phyloP scores from a whole-genome alignment of 1,140 invertebrate species.

The Maconellicoccus hirsutus region DNA sequence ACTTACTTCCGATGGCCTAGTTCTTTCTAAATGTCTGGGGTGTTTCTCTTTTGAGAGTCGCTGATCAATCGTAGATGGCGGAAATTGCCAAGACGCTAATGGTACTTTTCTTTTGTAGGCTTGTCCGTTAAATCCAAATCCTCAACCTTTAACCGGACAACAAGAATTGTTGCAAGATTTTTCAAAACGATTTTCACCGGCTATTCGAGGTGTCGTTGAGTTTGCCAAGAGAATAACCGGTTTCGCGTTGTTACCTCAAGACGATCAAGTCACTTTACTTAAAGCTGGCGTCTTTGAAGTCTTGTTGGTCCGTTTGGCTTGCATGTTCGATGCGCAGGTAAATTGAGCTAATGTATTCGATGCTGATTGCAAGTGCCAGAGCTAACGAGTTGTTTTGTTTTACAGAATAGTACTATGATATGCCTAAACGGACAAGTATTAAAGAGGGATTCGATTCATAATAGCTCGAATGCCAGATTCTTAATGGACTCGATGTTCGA shows the following conservation, averaged over 20 bases:
- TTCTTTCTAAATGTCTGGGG: too few relatives aligned
- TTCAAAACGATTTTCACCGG: constrained; percentile 85
- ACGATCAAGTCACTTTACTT: constrained; percentile 91
- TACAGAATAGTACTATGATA: constrained; percentile 70
- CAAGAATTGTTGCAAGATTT: constrained; percentile 75
- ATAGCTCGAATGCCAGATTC: constrained; percentile 80
- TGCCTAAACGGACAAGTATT: constrained; percentile 85
- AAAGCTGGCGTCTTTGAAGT: constrained; percentile 94
- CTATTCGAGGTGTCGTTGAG: constrained; percentile 91
- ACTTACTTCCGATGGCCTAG: neutral
- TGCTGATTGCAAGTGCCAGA: constrained; percentile 10
- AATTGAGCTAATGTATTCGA: too few relatives aligned
- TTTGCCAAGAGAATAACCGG: constrained; percentile 96
- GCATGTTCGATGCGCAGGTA: constrained; percentile 77
- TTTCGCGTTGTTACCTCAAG: constrained; percentile 84
- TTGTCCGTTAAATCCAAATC: constrained; percentile 87
- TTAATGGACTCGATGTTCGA: constrained; percentile 95
- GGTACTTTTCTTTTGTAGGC: constrained; percentile 52
- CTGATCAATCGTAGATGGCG: too few relatives aligned
- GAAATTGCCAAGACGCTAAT: too few relatives aligned
- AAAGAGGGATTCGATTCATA: constrained; percentile 77
- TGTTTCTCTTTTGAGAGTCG: constrained; percentile 5
- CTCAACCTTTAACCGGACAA: constrained; percentile 61
- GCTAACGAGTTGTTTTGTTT: too few relatives aligned
- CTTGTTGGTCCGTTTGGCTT: constrained; percentile 78